These are phyloP conservation scores for Ophion costatus DNA, from an alignment of 2,888 invertebrate genomes.

Conservation along the genomic window DNA sequence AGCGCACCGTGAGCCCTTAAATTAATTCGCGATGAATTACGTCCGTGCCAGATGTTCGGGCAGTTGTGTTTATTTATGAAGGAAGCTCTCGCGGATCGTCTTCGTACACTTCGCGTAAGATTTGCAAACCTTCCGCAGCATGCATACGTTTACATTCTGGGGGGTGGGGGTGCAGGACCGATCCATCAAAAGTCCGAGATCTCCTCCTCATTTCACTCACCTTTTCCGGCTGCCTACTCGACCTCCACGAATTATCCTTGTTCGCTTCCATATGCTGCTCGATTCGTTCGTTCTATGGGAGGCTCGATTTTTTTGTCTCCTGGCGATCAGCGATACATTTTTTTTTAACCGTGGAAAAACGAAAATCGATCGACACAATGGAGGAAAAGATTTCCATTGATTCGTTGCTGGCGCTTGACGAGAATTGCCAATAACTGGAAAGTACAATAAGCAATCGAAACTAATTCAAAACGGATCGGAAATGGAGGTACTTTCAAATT, in stretches of 20 bases:
- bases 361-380: background rate
- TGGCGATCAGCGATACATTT: background rate
- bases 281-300: background rate
- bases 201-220: background rate
- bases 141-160: background rate
- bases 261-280: background rate
- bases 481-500: too few species aligned
- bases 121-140: slow-evolving; percentile 24
- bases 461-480: too few species aligned
- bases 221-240: background rate
- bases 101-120: slow-evolving; percentile 55
- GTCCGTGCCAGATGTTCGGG: slow-evolving; percentile 83
- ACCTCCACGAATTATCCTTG: background rate
- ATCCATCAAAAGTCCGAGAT: slow-evolving; percentile 3
- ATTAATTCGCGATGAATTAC: slow-evolving; percentile 84
- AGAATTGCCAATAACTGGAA: too few species aligned
- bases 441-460: too few species aligned
- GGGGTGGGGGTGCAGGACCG: slow-evolving; percentile 1
- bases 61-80: slow-evolving; percentile 84
- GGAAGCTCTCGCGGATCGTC: slow-evolving; percentile 79
- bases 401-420: background rate
- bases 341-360: background rate
- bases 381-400: background rate
- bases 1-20: slow-evolving; percentile 78
- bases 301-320: background rate